Base-by-base conservation (phyloP, 1,140 invertebrate species). In the Chymomyza costata region DNA sequence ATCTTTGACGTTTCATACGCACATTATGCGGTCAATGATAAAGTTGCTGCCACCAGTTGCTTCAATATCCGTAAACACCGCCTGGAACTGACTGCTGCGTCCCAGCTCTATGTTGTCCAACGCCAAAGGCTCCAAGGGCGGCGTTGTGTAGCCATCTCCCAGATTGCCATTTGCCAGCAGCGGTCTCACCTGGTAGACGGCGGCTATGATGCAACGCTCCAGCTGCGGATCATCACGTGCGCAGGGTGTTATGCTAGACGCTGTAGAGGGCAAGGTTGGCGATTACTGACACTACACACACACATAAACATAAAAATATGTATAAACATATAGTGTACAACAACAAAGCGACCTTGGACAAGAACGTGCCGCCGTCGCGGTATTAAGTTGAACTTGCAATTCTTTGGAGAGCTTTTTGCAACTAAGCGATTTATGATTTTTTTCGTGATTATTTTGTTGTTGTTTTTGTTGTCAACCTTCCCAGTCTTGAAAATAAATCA, bases 141-240 rank as follows among this genome's bases (percentile, higher is more conserved):
- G 82, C 3, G 70, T 82, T 13, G 28, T 46, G 35, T 64, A 85
- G 5, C 83, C 84, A 56, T 85, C 83, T 3, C 83, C 84, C 3
- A 85, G 47, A 54, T 84, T 65, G 2, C 90, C 90, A 45, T 82
- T 68, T 1, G 80, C 86, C 13, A 90, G 59, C 31, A 88, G 66
- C 1, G 89, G 89, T 35, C 82, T 84, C 25, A 90, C 53, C 11
- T 71, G 41, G 25, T 89, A 85, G 0, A 89, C 86, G 19, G 88
- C 86, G 44, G 86, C 66, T 25, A 86, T 86, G 8, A 88, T 86
- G 53, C 87, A 88, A 15, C 85, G 74, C 43, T 86, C 85, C 44
- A 87, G 35, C 49, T 88, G 78, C 1, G 87, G 87, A 69, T 87
- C 85, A 37, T 85, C 82, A 21, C 86, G 84, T 15, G 81, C 66